Evolutionary conservation across 2,888 invertebrate species (phyloP), one percentile per base, ranked within the genome.

Genomic region (Bedellia somnulentella): DNA sequence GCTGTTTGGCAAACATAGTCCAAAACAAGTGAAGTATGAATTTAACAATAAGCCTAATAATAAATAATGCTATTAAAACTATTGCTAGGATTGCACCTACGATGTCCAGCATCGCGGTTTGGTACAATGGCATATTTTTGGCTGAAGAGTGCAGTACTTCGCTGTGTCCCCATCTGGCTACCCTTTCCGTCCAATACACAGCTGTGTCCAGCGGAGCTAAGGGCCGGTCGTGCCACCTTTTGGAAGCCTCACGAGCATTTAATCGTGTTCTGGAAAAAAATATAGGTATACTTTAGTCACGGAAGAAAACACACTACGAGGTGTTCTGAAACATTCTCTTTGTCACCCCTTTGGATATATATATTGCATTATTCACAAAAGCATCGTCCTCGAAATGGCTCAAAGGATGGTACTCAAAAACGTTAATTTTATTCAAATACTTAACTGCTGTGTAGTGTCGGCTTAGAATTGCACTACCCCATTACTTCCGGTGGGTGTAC

Each of bases 171-270:
- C 73, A 75, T 12, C 71, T 49, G 18, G 80, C 51, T 14, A 80
- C 67, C 34, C 81, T 58, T 36, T 82, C 82, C 16, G 78, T 66
- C 68, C 80, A 80, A 60, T 78, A 82, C 1, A 81, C 57, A 0
- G 81, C 80, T 1, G 75, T 78, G 31, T 80, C 75, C 15, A 82
- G 37, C 0, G 82, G 80, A 4, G 68, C 49, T 9, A 58, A 54
- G 31, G 66, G 63, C 2, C 81, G 60, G 45, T 79, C 73, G 12
- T 58, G 61, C 63, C 80, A 82, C 16, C 79, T 64, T 36, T 59
- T 55, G 0, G 81, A 79, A 2, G 75, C 49, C 3, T 55, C 52
- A 1, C 55, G 48, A 0, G 80, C 78, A 27, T 64, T 63, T 5
- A 56, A 9, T 8, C 67, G 56, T 57, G 64, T 66, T 37, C 77